Evolutionary conservation across 2,888 invertebrate genomes (phyloP).

Genomic region (Cerastoderma edule): DNA sequence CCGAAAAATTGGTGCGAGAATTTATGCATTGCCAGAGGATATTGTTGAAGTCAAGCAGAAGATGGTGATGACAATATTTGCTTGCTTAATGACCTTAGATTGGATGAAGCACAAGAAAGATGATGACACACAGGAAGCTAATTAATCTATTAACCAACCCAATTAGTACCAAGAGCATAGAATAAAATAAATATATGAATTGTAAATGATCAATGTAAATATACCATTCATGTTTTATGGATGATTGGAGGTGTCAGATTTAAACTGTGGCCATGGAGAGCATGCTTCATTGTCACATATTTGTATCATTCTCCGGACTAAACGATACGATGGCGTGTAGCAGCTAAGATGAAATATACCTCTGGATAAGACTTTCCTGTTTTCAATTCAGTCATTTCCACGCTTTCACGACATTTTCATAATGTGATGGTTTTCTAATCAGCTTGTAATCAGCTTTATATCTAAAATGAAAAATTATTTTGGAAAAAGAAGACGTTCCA

Average conservation of each 20-base stretch:
- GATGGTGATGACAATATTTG: conserved; percentile 99
- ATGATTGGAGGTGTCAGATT: neutral
- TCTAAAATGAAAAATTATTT: too few relatives aligned
- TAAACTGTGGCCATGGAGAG: too few relatives aligned
- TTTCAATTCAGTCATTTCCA: too few relatives aligned
- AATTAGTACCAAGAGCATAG: neutral
- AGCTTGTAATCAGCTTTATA: too few relatives aligned
- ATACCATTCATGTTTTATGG: neutral
- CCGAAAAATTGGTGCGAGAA: conserved; percentile 97
- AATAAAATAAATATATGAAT: neutral
- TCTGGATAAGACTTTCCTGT: too few relatives aligned
- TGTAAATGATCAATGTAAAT: neutral
- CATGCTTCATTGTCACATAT: too few relatives aligned
- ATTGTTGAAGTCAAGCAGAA: conserved; percentile 99
- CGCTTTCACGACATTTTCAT: too few relatives aligned
- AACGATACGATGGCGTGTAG: too few relatives aligned
- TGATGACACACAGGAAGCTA: neutral
- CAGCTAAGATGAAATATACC: too few relatives aligned
- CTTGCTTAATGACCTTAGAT: conserved; percentile 98
- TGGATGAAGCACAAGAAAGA: conserved; percentile 27
- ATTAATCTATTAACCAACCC: neutral
- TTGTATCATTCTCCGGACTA: too few relatives aligned
- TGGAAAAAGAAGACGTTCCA: too few relatives aligned
- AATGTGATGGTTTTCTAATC: too few relatives aligned
- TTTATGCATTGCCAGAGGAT: conserved; percentile 99